Base-by-base conservation (phyloP, 1,140 invertebrate species). In the Papilio polytes region DNA sequence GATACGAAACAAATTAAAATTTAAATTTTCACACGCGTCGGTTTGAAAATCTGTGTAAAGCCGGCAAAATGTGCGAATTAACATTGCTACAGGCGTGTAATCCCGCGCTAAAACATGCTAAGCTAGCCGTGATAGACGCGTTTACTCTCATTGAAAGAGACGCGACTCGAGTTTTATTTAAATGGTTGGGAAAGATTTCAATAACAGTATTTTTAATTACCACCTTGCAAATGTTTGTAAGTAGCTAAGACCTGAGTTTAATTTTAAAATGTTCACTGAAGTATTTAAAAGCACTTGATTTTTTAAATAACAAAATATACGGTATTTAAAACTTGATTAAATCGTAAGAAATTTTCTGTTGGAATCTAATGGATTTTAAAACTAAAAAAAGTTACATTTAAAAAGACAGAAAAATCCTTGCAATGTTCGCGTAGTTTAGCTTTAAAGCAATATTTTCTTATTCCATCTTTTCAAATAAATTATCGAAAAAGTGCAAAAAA, bases 31-130 rank as follows among this genome's bases (percentile, higher is more conserved):
- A 44, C 77, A 66, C 77, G 56, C 77, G 56, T 66, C 77, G 36
- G 36, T 59, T 78, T 46, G 77, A 31, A 76, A 76, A 76, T 76
- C 72, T 59, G 56, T 31, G 56, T 76, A 74, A 80, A 80, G 48
- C 72, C 56, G 66, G 80, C 76, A 56, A 53, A 78, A 78, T 78
- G 78, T 44, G 70, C 70, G 81, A 80, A 85, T 83, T 83, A 86
- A 82, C 85, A 83, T 79, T 82, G 83, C 81, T 84, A 48, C 73
- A 26, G 44, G 48, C 63, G 13, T 66, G 72, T 86, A 86, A 88
- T 86, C 82, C 82, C 80, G 56, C 80, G 78, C 79, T 84, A 85
- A 88, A 84, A 84, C 80, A 84, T 81, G 80, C 63, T 84, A 82
- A 85, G 83, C 85, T 80, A 15, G 56, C 70, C 59, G 74, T 80